Evolutionary conservation across 2,113 vertebrate species (phyloP).

Genomic region (Tupaia tana): DNA sequence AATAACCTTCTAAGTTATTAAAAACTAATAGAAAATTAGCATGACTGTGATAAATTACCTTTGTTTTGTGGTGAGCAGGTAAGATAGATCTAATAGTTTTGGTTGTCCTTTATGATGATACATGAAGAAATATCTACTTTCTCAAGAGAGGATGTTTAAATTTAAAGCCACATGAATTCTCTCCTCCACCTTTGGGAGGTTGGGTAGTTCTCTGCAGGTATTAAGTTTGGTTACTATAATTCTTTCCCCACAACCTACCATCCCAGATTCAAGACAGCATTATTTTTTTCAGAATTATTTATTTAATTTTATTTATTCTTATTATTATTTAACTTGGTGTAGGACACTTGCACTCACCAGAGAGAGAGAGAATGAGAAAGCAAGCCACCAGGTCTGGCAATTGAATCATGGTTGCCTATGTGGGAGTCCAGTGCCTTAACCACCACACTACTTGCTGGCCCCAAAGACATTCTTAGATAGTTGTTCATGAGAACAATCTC

Average conservation of each 20-base stretch:
- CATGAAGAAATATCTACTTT: neutral
- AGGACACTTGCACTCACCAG: no score
- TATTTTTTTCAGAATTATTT: no score
- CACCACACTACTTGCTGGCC: no score
- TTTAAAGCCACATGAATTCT: slow-evolving; percentile 13
- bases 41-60: neutral
- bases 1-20: slow-evolving; percentile 47
- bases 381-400: no score
- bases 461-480: neutral
- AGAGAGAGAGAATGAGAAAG: no score
- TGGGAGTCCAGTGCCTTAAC: no score
- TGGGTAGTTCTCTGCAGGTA: neutral
- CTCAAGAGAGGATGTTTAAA: slow-evolving; percentile 4
- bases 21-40: slow-evolving; percentile 55
- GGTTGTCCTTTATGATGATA: neutral
- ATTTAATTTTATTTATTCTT: no score
- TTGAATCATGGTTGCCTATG: no score
- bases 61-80: slow-evolving; percentile 32
- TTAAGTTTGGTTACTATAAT: neutral
- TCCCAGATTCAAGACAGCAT: neutral
- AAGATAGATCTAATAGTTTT: neutral
- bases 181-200: neutral
- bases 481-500: neutral
- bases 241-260: neutral
- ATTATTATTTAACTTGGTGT: no score